Evolutionary conservation across 2,888 invertebrate genomes (phyloP).

Genomic region (Piscicola geometra): DNA sequence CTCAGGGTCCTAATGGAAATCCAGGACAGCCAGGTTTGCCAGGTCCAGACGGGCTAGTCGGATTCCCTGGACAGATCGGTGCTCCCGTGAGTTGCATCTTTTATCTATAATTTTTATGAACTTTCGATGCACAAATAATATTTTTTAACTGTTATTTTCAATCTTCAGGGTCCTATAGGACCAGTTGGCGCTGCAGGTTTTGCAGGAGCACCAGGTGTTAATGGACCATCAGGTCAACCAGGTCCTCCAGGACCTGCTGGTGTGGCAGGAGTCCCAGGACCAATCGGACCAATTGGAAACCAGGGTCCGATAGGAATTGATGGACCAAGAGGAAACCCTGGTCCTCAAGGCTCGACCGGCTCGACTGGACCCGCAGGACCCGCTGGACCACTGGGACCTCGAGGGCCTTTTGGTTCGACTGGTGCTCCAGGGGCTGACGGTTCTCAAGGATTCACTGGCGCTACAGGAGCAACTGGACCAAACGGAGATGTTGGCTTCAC

Average conservation of each 20-base stretch:
- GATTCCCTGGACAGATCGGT: conserved; percentile 38
- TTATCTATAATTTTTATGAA: not conserved
- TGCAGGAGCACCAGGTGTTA: conserved; percentile 32
- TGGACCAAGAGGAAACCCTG: conserved; percentile 36
- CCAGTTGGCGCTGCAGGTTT: conserved; percentile 12
- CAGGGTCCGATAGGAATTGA: conserved; percentile 36
- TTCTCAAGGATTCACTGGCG: conserved; percentile 38
- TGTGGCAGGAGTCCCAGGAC: conserved; percentile 36
- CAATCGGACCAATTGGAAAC: conserved; percentile 34
- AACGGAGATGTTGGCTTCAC: conserved; percentile 34
- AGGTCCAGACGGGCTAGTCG: conserved; percentile 29
- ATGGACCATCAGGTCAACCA: conserved; percentile 33
- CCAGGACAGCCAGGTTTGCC: conserved; percentile 32
- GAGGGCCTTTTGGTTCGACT: conserved; percentile 38
- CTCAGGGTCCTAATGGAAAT: conserved; percentile 37
- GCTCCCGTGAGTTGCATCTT: conserved; percentile 13
- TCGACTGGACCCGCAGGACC: conserved; percentile 30
- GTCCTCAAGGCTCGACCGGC: conserved; percentile 34
- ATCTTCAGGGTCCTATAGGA: not conserved
- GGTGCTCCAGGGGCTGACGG: conserved; percentile 36
- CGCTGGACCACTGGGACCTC: conserved; percentile 36
- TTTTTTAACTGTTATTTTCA: not conserved
- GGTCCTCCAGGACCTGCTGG: conserved; percentile 42
- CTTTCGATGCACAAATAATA: not conserved
- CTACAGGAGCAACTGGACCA: conserved; percentile 23